Conservation (phyloP, 2,113 vertebrate genomes). For the Podocnemis expansa region DNA sequence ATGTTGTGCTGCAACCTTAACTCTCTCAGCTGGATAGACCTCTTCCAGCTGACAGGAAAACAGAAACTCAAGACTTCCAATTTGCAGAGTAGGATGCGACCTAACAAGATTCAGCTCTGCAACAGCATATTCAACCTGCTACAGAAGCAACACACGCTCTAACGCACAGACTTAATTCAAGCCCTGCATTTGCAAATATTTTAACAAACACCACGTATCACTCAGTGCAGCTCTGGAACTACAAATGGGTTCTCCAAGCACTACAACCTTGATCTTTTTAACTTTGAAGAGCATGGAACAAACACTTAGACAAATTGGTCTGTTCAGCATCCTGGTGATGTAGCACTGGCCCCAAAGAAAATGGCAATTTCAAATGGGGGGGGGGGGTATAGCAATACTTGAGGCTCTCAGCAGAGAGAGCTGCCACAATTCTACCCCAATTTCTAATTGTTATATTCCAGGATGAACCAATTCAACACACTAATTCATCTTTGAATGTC, state of each 20-base stretch:
- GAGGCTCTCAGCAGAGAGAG: not conserved
- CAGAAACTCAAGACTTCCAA: conserved; percentile 46
- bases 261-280: not conserved
- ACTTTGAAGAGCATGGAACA: not conserved
- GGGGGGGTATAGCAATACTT: not conserved
- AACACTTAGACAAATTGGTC: not conserved
- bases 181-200: not conserved
- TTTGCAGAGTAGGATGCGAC: not conserved
- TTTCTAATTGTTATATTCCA: not conserved
- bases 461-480: not conserved
- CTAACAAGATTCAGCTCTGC: not conserved
- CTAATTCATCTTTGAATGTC: not conserved
- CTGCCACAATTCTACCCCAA: not conserved
- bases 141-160: not conserved
- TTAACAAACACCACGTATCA: not conserved
- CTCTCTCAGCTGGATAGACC: not conserved
- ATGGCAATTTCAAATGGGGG: not conserved
- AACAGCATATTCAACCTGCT: not conserved
- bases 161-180: not conserved
- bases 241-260: not conserved
- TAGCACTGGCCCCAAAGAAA: not conserved
- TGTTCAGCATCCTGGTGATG: not conserved
- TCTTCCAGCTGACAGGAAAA: conserved; percentile 44
- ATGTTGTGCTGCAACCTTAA: not conserved
- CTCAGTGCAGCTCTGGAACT: not conserved